These are phyloP conservation scores for Chrysolina oricalcia DNA, from an alignment of 2,888 invertebrate species.

Conservation along the genomic window DNA sequence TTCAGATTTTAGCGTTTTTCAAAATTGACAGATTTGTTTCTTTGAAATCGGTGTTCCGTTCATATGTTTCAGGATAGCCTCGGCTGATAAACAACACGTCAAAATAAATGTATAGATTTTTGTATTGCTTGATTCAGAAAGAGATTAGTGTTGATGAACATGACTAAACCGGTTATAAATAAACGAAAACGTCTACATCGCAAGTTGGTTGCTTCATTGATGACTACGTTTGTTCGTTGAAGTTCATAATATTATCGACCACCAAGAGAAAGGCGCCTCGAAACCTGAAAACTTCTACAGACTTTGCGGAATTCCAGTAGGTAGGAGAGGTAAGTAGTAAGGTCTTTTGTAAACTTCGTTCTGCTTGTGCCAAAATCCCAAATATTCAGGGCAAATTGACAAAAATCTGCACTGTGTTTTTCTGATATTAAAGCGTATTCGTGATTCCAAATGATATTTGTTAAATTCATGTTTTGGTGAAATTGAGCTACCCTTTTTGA, in stretches of 20 bases:
- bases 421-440: background rate
- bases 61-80: too few relatives aligned
- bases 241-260: background rate
- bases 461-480: too few relatives aligned
- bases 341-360: background rate
- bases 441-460: background rate
- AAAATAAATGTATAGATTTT: too few relatives aligned
- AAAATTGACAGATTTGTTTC: too few relatives aligned
- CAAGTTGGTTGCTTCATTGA: too few relatives aligned
- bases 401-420: background rate
- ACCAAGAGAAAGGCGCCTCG: background rate
- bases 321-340: background rate
- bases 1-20: too few relatives aligned
- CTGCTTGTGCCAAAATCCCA: background rate
- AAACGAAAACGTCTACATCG: too few relatives aligned
- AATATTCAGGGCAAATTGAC: background rate
- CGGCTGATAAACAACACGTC: too few relatives aligned
- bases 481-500: background rate
- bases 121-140: too few relatives aligned
- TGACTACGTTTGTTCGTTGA: background rate
- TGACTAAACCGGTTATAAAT: too few relatives aligned
- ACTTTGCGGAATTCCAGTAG: background rate
- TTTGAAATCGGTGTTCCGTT: too few relatives aligned
- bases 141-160: too few relatives aligned
- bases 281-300: slow-evolving; percentile 1